phyloP scores from a whole-genome alignment of 1,140 invertebrate genomes.

The Vanessa tameamea region DNA sequence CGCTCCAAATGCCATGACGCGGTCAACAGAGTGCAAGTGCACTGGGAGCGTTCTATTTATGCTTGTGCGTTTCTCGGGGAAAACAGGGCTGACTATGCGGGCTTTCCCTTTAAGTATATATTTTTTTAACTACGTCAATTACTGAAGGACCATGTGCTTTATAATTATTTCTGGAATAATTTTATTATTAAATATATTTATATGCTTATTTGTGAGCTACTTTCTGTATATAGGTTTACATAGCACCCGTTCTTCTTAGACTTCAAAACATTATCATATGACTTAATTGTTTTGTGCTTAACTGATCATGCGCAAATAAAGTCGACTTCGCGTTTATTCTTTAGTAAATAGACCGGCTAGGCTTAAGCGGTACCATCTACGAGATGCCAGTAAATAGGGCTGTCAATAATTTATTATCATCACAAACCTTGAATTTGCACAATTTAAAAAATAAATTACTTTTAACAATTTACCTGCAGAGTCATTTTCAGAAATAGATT shows the following conservation, averaged over 20 bases:
- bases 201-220: too few species aligned
- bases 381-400: constrained; percentile 2
- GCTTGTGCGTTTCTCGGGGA: constrained; percentile 21
- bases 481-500: neutral
- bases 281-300: neutral
- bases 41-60: constrained; percentile 34
- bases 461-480: too few species aligned
- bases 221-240: neutral
- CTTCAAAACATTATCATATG: neutral
- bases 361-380: neutral
- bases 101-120: neutral
- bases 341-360: constrained; percentile 9
- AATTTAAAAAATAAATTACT: too few species aligned
- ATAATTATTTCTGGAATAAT: neutral
- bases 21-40: constrained; percentile 40
- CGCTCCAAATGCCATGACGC: constrained; percentile 12
- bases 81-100: constrained; percentile 23
- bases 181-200: too few species aligned
- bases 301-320: neutral
- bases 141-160: neutral
- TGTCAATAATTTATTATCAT: neutral
- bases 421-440: neutral
- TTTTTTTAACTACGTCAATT: neutral
- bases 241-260: neutral
- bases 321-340: constrained; percentile 10